Conservation (phyloP, 2,888 invertebrate genomes). For the Pharmacophagus antenor region DNA sequence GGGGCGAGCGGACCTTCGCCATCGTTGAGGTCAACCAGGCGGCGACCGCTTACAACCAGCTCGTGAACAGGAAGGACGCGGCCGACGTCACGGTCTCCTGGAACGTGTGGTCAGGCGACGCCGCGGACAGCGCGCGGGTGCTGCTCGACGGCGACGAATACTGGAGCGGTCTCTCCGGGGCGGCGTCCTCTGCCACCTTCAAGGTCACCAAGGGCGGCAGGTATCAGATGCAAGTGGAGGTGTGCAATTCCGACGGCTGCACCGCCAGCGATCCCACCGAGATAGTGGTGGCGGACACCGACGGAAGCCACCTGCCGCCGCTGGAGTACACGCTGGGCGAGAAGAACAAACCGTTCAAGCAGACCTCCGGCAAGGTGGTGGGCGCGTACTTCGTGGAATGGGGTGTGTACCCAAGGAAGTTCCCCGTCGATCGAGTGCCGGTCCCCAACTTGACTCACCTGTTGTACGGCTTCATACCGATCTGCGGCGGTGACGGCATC, state of each 20-base stretch:
- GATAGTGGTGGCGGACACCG: constrained; percentile 72
- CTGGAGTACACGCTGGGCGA: constrained; percentile 64
- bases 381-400: constrained; percentile 76
- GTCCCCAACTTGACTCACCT: constrained; percentile 72
- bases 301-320: constrained; percentile 74
- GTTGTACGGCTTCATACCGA: constrained; percentile 73
- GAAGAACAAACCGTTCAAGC: constrained; percentile 71
- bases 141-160: constrained; percentile 62
- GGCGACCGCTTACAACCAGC: constrained; percentile 74
- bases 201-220: constrained; percentile 72
- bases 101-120: constrained; percentile 75
- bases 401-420: constrained; percentile 75
- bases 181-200: constrained; percentile 63
- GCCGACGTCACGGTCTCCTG: constrained; percentile 73
- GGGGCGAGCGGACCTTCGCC: constrained; percentile 73
- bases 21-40: constrained; percentile 76
- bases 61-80: constrained; percentile 62
- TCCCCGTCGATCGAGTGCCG: constrained; percentile 69
- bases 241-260: constrained; percentile 71
- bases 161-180: constrained; percentile 61
- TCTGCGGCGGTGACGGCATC: constrained; percentile 75
- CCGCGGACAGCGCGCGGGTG: constrained; percentile 60
- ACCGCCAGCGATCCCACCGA: constrained; percentile 65
- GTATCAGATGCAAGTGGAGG: constrained; percentile 68
- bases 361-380: constrained; percentile 72